phyloP scores from a whole-genome alignment of 2,888 invertebrate genomes.

The Meiosimyza decipiens region DNA sequence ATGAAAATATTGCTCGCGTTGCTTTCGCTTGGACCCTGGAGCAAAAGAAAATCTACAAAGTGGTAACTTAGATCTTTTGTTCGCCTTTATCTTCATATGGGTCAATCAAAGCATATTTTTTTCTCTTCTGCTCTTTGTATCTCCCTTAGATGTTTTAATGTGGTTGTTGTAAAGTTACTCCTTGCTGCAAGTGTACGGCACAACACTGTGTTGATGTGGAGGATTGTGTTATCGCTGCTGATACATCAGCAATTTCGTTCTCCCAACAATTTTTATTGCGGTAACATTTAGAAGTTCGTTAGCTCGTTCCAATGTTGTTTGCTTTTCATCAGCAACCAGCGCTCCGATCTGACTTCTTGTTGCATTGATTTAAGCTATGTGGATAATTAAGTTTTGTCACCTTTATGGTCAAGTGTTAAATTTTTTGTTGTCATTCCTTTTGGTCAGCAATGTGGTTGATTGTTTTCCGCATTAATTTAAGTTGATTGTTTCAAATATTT shows the following conservation, averaged over 20 bases:
- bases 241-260: slow-evolving; percentile 19
- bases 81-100: slow-evolving; percentile 2
- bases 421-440: no score
- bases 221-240: slow-evolving; percentile 19
- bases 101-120: not conserved
- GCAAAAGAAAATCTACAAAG: not conserved
- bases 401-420: not conserved
- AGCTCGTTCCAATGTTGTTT: not conserved
- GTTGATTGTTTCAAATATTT: no score
- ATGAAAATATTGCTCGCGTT: slow-evolving; percentile 12
- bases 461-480: no score
- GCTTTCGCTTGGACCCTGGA: not conserved
- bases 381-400: slow-evolving; percentile 17
- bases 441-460: no score
- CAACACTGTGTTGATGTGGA: no score
- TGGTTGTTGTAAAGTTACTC: not conserved
- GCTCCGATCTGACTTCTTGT: not conserved
- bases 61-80: not conserved
- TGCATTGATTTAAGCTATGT: slow-evolving; percentile 22
- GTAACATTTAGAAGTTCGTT: not conserved
- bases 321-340: not conserved
- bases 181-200: no score
- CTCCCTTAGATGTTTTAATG: not conserved
- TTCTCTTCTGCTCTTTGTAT: not conserved
- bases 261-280: slow-evolving; percentile 18